Base-by-base conservation (phyloP, 1,140 invertebrate species). In the Caenorhabditis briggsae region DNA sequence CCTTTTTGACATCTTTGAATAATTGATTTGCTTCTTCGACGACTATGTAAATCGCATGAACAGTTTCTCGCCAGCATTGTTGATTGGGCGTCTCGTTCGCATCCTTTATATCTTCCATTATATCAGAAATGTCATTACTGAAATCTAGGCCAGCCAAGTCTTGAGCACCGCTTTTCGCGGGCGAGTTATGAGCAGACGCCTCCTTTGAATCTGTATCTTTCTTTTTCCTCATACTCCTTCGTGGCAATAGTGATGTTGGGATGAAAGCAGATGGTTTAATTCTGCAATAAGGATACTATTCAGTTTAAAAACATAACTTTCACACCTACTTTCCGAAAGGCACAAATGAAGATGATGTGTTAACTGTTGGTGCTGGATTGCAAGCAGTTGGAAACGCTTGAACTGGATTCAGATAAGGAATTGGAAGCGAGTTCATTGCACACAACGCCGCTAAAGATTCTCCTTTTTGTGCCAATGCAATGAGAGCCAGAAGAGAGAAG, bases 401-500 rank as follows among this genome's bases (percentile, higher is more conserved):
- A n/a, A 87, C 78, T 9, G 88, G 43, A 55, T 84, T 82, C 43
- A 90, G 86, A 65, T 83, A 74, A 8, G 89, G 89, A 83, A 90
- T 90, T 7, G 89, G 89, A n/a, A 90, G 82, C 3, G 48, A 65
- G n/a, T 85, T 33, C 88, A 90, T 59, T 20, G 87, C 58, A 33
- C 59, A 84, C 9, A 90, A 85, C 9, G 89, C 89, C 1, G 87
- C 84, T 33, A 90, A 50, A 20, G 89, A 90, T 53, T 90, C 74
- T 25, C 88, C 86, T 87, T 88, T 89, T 82, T 90, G 90, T 12
- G 90, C 90, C 14, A 91, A 78, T 16, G 90, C 90, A 48, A 91
- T 91, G 8, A 91, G 83, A 18, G 89, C 90, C 16, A 91, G 83
- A 84, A 87, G 88, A 20, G 90, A 89, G 65, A 86, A 91, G 85